phyloP scores from a whole-genome alignment of 2,888 invertebrate genomes.

The Diaperis boleti region DNA sequence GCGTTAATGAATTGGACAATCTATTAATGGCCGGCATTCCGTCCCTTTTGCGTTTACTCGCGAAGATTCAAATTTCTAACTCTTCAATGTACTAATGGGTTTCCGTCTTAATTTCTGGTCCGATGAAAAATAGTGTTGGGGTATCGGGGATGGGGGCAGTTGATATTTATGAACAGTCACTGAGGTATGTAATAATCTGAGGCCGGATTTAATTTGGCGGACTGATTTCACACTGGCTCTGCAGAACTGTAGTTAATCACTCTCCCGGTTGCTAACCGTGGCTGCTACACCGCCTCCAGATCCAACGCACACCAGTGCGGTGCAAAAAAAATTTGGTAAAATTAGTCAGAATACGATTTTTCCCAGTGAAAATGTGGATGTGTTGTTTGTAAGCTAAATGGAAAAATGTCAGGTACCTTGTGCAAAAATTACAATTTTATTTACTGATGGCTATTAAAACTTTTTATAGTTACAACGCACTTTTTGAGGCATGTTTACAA shows the following conservation, averaged over 20 bases:
- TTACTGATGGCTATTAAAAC: too few species aligned
- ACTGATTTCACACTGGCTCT: conserved; percentile 76
- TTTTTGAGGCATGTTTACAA: too few species aligned
- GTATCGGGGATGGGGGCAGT: conserved; percentile 47
- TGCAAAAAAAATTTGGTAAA: too few species aligned
- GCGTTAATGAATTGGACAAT: conserved; percentile 58
- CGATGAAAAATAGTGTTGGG: conserved; percentile 10
- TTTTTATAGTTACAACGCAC: too few species aligned
- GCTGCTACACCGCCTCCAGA: conserved; percentile 32
- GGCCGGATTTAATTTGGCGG: conserved; percentile 80
- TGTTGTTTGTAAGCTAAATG: too few species aligned
- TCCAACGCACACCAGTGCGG: conserved; percentile 37
- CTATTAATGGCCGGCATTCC: conserved; percentile 52
- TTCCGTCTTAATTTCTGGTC: too few species aligned
- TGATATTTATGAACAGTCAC: conserved; percentile 78
- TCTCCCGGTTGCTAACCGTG: conserved; percentile 50
- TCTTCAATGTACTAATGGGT: too few species aligned
- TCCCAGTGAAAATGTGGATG: too few species aligned
- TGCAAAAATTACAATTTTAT: too few species aligned
- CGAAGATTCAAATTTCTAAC: neutral
- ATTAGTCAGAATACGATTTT: too few species aligned
- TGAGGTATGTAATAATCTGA: conserved; percentile 80
- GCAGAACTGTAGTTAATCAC: conserved; percentile 67
- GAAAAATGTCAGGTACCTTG: too few species aligned
- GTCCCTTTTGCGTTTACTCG: neutral